Evolutionary conservation across 1,140 invertebrate species (phyloP), one percentile per base, ranked within the genome.

Genomic region (Eriosoma lanigerum): DNA sequence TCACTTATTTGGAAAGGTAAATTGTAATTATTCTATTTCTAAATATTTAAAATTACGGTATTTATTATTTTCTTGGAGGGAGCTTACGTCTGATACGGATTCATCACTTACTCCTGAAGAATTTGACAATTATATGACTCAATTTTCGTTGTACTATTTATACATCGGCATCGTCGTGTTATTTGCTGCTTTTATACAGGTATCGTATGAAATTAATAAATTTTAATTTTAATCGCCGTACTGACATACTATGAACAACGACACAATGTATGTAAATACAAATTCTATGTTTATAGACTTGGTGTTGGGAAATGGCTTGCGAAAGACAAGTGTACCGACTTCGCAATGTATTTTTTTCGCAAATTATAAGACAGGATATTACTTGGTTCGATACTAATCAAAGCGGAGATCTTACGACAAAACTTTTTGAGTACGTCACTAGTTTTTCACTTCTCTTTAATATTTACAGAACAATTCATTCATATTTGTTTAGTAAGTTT

Each of bases 371-470:
- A 21, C 90, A 92, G 84, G 89, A 96, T 84, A 94, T 96, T 84
- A 88, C 89, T 81, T 96, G 94, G 93, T 96, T 93, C 85, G 94
- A 96, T 85, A 84, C 87, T 1, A 90, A 95, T 84, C 90, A 93
- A 84, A 92, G 91, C 54, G 93, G 93, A 4, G 93, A 95, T 84
- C 90, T 96, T 52, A 92, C 93, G 21, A 91, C 90, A 32, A 91
- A 93, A 86, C 89, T 96, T 84, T 90, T 93, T 58, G 92, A 94
- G 94, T 95, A 89, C 89, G 90, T 32, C 17, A 8, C 58, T 26
- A 13, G 17, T 60, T 60, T 60, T 13, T 60, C 26, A 29, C 26
- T 19, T 4, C 1, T 26, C 15, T 1, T 60, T 29, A 29, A 13
- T 8, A 8, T 8, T 13, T 60, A 26, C 24, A 58, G 32, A 38